phyloP scores from a whole-genome alignment of 2,888 invertebrate species.

The Diploptera punctata region DNA sequence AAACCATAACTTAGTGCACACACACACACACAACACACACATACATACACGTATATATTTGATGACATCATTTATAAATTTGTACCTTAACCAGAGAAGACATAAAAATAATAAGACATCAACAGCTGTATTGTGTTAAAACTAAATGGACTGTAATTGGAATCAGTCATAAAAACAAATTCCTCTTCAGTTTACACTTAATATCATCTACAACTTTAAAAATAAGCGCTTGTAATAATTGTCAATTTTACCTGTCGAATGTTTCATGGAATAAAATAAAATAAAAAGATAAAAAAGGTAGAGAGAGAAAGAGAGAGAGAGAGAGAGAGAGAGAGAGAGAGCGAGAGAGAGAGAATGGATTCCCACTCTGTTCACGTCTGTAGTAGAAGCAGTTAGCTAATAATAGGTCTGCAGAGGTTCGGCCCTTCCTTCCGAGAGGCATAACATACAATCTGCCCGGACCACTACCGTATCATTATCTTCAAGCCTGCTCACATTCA shows the following conservation, averaged over 20 bases:
- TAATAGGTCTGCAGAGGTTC: conserved; percentile 15
- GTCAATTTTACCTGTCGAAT: conserved; percentile 7
- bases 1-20: too few relatives aligned
- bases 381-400: conserved; percentile 22
- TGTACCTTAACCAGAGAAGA: too few relatives aligned
- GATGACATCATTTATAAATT: too few relatives aligned
- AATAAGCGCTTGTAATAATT: conserved; percentile 7
- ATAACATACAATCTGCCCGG: conserved; percentile 21
- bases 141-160: too few relatives aligned
- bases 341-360: background rate
- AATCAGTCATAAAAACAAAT: too few relatives aligned
- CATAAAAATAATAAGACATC: too few relatives aligned
- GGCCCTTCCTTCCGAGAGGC: conserved; percentile 19
- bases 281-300: too few relatives aligned
- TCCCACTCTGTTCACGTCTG: background rate
- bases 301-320: too few relatives aligned
- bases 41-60: too few relatives aligned
- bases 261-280: background rate
- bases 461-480: conserved; percentile 23
- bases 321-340: too few relatives aligned
- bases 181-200: conserved; percentile 12
- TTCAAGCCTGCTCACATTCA: conserved; percentile 11
- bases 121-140: too few relatives aligned
- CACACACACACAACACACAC: too few relatives aligned
- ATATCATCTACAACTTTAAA: conserved; percentile 3